Base-by-base conservation (phyloP, 2,888 invertebrate genomes). In the Callyntrura guangdongensis region DNA sequence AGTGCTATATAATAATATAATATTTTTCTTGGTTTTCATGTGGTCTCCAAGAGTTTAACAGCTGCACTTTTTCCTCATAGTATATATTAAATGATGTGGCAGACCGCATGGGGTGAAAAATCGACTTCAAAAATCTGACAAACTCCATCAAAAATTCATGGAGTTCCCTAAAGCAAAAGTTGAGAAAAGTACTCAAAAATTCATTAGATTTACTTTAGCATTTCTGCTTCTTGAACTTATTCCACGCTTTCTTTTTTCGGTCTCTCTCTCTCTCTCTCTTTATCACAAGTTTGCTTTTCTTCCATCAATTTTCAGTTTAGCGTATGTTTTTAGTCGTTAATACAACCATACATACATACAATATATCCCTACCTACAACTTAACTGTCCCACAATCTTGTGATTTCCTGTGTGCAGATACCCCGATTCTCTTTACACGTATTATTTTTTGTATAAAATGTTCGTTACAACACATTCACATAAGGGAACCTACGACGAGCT, bases 81-180 rank as follows among this genome's bases (percentile, higher is more conserved):
- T 36, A 56, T 36, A 45, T 36, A 45, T 49, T 53, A 86, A 85
- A 84, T 85, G 89, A 84, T 89, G 90, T 90, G 90, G 90, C 47
- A 86, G 86, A 86, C 90, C 90, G 86, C 90, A 90, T 86, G 90
- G 90, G 90, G 90, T 86, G 90, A 90, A 90, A 89, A 90, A 90
- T 90, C 90, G 90, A 85, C 86, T 90, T 92, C 72, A 93, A 92
- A 92, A 92, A 93, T 92, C 92, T 92, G 91, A 87, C 91, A 93
- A 93, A 93, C 93, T 89, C 84, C 84, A 93, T 93, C 89, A 93
- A 93, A 92, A 92, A 93, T 93, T 92, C 93, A 93, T 85, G 74
- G 82, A 86, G 72, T 91, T 91, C 88, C 92, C 92, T 89, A 72
- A 67, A 89, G 89, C 83, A 87, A 91, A 91, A 91, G 79, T 88